These are phyloP conservation scores for Tenodera sinensis DNA, from an alignment of 2,888 invertebrate genomes.

Conservation along the genomic window DNA sequence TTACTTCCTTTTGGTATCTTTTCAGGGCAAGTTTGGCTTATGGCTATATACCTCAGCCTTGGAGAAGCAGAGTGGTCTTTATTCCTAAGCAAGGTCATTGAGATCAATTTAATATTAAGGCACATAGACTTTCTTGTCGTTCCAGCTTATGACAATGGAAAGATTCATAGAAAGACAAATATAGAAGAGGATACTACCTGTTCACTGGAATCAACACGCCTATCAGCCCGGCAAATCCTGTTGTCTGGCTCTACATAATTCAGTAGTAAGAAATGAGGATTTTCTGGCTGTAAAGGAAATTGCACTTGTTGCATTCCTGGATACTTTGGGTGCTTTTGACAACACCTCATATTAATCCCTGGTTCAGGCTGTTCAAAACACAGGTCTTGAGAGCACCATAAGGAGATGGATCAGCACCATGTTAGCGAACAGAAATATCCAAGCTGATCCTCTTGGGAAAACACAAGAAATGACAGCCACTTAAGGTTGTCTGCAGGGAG, in stretches of 20 bases:
- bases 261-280: conserved; percentile 13
- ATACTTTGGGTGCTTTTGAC: conserved; percentile 37
- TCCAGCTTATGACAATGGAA: too few species aligned
- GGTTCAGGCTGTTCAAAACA: conserved; percentile 11
- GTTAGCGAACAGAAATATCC: conserved; percentile 13
- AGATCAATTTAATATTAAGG: too few species aligned
- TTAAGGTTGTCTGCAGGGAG: conserved; percentile 38
- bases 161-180: too few species aligned
- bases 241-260: too few species aligned
- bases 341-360: too few species aligned
- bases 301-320: conserved; percentile 31
- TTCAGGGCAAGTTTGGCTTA: conserved; percentile 28
- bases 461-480: not conserved
- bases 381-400: conserved; percentile 1
- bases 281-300: conserved; percentile 23
- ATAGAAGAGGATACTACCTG: too few species aligned
- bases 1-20: conserved; percentile 24
- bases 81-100: too few species aligned
- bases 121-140: too few species aligned
- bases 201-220: too few species aligned
- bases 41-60: not conserved
- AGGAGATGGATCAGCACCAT: conserved; percentile 19
- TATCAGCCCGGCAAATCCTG: too few species aligned
- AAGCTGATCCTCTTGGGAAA: not conserved
- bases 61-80: too few species aligned